These are phyloP conservation scores for Arothron firmamentum DNA, from an alignment of 2,113 vertebrate species.

Conservation along the genomic window DNA sequence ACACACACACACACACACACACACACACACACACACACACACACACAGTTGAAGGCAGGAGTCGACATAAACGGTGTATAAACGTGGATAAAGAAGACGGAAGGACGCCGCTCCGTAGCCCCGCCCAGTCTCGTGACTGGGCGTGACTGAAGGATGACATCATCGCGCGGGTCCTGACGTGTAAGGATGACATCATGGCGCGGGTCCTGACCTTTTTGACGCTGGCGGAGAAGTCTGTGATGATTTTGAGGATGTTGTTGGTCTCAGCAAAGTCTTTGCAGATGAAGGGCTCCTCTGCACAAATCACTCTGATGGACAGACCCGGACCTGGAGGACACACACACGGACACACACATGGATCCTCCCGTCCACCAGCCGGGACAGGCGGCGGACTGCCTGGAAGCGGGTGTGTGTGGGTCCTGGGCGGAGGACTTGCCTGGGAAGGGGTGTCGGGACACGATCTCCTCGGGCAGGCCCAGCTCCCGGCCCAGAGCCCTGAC, in stretches of 20 bases:
- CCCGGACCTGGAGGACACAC: slow-evolving; percentile 82
- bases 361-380: no score
- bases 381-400: neutral
- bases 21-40: no score
- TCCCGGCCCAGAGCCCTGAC: slow-evolving; percentile 91
- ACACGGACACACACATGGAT: neutral
- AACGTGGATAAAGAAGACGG: no score
- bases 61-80: no score
- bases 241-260: slow-evolving; percentile 98
- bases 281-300: slow-evolving; percentile 96
- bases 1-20: no score
- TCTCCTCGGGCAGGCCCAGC: slow-evolving; percentile 93
- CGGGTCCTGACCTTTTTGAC: slow-evolving; percentile 88
- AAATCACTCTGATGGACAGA: slow-evolving; percentile 95
- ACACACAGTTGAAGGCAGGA: no score
- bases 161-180: no score
- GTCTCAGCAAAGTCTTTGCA: slow-evolving; percentile 99
- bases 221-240: slow-evolving; percentile 96
- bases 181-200: no score
- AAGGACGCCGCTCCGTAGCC: no score
- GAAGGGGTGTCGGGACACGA: slow-evolving; percentile 94
- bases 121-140: no score
- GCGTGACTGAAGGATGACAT: no score
- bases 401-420: neutral
- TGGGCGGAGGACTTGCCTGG: slow-evolving; percentile 76